These are phyloP conservation scores for Pterobdella sp. DNA, from an alignment of 2,888 invertebrate species.

Conservation along the genomic window DNA sequence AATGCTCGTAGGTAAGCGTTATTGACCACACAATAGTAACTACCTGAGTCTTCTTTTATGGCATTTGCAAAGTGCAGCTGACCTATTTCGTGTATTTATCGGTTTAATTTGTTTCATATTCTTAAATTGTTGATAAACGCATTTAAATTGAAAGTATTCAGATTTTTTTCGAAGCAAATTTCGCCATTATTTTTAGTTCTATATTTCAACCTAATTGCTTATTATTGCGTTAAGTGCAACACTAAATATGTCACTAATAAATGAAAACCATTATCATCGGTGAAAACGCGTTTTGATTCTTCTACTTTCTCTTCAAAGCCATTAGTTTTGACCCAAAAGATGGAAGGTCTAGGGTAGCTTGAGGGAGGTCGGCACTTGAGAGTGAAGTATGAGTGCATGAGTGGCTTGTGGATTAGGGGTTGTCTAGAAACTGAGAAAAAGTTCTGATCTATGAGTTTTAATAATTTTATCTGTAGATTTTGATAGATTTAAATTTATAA, in stretches of 20 bases:
- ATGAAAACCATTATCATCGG: background rate
- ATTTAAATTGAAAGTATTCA: too few relatives aligned
- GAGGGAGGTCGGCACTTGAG: conserved; percentile 84
- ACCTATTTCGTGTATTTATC: conserved; percentile 54
- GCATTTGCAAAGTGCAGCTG: conserved; percentile 95
- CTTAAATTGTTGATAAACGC: too few relatives aligned
- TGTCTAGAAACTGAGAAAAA: conserved; percentile 23
- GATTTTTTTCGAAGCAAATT: too few relatives aligned
- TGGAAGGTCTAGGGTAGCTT: conserved; percentile 87
- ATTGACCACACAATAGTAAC: conserved; percentile 88
- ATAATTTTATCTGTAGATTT: background rate
- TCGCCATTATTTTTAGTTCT: too few relatives aligned
- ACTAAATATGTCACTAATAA: background rate
- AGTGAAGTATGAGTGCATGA: conserved; percentile 80
- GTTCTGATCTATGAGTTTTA: conserved; percentile 25
- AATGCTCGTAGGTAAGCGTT: conserved; percentile 63
- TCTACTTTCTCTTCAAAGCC: background rate
- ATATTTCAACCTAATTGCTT: background rate
- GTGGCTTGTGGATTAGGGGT: conserved; percentile 39
- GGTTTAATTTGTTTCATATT: background rate
- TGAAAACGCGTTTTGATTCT: conserved; percentile 1
- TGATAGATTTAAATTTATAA: background rate
- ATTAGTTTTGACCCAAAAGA: conserved; percentile 65
- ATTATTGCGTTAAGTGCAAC: background rate
- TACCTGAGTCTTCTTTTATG: conserved; percentile 64